Percentiles rank a stretch among this genome's conserved stretches.
These are phyloP conservation scores for Tetraneura akinire DNA, from an alignment of 1,140 invertebrate genomes.

Conservation along the genomic window DNA sequence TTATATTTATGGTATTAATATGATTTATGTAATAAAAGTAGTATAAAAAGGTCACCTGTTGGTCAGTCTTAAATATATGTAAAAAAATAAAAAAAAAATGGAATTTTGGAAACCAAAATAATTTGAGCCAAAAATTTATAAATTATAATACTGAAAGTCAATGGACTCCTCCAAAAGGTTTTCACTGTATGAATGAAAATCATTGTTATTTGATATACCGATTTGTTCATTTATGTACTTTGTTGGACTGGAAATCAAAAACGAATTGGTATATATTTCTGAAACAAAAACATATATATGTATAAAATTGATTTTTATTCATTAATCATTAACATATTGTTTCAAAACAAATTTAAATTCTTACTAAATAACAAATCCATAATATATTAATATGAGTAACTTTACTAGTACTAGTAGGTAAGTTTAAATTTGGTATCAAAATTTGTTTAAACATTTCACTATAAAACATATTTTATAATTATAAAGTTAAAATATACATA, in stretches of 20 bases:
- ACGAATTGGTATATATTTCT: constrained; percentile 48
- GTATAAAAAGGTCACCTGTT: constrained; percentile 36
- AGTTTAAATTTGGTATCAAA: not conserved
- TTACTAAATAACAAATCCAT: not conserved
- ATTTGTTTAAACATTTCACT: not conserved
- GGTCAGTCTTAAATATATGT: constrained; percentile 42
- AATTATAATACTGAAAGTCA: constrained; percentile 50
- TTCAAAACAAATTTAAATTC: not conserved
- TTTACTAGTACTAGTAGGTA: too few relatives aligned
- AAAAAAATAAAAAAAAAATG: constrained; percentile 20
- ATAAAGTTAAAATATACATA: not conserved
- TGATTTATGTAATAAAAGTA: constrained; percentile 21
- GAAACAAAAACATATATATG: constrained; percentile 43
- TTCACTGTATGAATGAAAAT: constrained; percentile 45
- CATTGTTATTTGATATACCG: constrained; percentile 35
- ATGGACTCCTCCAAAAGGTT: constrained; percentile 45
- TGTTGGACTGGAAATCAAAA: constrained; percentile 50
- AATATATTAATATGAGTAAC: too few relatives aligned
- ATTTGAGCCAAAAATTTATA: constrained; percentile 33
- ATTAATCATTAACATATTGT: not conserved
- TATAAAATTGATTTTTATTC: constrained; percentile 29
- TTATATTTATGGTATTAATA: not conserved
- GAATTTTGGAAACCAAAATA: constrained; percentile 31
- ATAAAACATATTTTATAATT: not conserved
- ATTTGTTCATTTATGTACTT: constrained; percentile 44